These are phyloP conservation scores for Pangasius djambal DNA, from an alignment of 2,797 vertebrate genomes.

Conservation along the genomic window DNA sequence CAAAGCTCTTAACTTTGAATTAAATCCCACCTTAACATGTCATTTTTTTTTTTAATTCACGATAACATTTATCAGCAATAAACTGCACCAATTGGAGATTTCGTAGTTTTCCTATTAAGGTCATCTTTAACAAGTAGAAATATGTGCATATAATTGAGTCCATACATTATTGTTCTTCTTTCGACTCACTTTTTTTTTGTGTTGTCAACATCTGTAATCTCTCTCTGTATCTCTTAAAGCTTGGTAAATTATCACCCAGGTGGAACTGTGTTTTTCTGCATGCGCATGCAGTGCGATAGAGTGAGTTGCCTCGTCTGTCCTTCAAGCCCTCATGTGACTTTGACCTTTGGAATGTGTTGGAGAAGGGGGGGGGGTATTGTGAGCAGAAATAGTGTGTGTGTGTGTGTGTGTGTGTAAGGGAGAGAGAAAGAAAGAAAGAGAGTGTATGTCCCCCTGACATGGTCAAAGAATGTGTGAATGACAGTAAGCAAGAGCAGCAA, in stretches of 20 bases:
- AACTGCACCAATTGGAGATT: neutral
- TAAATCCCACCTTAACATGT: neutral
- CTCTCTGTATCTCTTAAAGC: conserved; percentile 47
- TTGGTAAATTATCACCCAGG: conserved; percentile 66
- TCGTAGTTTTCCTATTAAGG: neutral
- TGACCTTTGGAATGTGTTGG: conserved; percentile 84
- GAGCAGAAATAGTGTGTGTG: conserved; percentile 62
- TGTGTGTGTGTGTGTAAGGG: neutral
- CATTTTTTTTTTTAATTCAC: neutral
- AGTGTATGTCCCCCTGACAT: conserved; percentile 51
- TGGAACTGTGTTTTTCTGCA: conserved; percentile 57
- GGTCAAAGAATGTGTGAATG: conserved; percentile 48
- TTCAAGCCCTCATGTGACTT: conserved; percentile 82
- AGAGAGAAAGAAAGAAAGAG: neutral
- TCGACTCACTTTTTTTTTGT: neutral
- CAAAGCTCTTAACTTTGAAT: neutral
- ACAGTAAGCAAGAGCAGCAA: conserved; percentile 47
- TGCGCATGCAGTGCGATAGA: conserved; percentile 58
- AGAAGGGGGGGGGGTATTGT: conserved; percentile 68
- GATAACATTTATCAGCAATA: neutral
- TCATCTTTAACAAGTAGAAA: neutral
- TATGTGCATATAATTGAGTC: too few relatives aligned
- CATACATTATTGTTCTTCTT: conserved; percentile 25
- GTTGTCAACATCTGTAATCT: conserved; percentile 7
- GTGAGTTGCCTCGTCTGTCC: conserved; percentile 74